Conservation (phyloP, 2,888 invertebrate species). For the Volucella zonaria region DNA sequence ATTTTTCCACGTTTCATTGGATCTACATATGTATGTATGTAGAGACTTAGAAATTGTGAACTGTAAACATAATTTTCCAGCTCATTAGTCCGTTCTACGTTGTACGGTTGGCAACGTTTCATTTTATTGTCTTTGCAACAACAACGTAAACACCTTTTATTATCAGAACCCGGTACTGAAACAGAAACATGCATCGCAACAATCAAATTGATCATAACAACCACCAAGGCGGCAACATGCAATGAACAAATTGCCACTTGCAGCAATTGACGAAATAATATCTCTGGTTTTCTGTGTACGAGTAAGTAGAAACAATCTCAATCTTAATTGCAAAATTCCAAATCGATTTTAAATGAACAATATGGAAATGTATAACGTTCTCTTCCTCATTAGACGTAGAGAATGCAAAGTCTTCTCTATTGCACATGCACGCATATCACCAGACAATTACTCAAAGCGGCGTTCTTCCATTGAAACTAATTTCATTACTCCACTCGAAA, state of each 20-base stretch:
- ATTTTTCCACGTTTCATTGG: conserved; percentile 23
- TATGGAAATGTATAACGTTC: not conserved
- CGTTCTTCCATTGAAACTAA: conserved; percentile 36
- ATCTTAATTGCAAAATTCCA: conserved; percentile 32
- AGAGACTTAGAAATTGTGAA: conserved; percentile 13
- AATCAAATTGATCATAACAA: conserved; percentile 17
- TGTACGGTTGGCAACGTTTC: conserved; percentile 1
- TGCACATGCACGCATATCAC: conserved; percentile 25
- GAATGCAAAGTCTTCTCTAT: conserved; percentile 1
- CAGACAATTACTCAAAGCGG: conserved; percentile 12
- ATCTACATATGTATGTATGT: not conserved
- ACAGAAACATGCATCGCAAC: conserved; percentile 11
- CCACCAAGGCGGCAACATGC: conserved; percentile 31
- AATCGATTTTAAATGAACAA: not conserved
- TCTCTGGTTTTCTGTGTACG: not conserved
- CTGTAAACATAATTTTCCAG: conserved; percentile 20
- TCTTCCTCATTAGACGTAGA: not conserved
- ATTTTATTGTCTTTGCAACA: conserved; percentile 33
- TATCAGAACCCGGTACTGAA: conserved; percentile 31
- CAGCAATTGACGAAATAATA: conserved; percentile 33
- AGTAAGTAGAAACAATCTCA: conserved; percentile 25
- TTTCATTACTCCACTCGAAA: conserved; percentile 16
- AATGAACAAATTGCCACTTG: conserved; percentile 32
- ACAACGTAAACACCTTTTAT: conserved; percentile 23
- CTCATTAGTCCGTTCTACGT: conserved; percentile 1